Percentiles rank a stretch among this genome's conserved stretches.
Conservation (phyloP, 2,888 invertebrate species). For the Drosophila mercatorum region DNA sequence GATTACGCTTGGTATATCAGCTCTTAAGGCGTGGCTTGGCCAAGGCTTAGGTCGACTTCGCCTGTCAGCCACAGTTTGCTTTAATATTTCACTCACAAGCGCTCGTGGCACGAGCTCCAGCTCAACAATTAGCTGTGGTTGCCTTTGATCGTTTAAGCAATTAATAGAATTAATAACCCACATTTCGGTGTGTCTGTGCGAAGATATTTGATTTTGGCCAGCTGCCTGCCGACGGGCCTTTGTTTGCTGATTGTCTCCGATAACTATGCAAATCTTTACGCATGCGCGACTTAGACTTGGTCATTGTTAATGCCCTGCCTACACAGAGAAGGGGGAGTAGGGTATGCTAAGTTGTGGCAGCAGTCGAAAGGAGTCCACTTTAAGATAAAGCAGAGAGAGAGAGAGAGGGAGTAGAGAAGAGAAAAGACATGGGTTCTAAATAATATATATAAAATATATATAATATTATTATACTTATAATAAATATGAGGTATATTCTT, state of each 20-base stretch:
- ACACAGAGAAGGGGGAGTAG: rapidly evolving
- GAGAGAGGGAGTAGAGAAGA: too few relatives aligned
- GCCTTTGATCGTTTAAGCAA: slow-evolving; percentile 52
- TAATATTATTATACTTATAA: too few relatives aligned
- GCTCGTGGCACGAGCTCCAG: slow-evolving; percentile 16
- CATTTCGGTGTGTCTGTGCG: slow-evolving; percentile 29
- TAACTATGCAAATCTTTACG: slow-evolving; percentile 70
- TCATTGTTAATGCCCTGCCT: slow-evolving; percentile 18
- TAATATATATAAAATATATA: neutral
- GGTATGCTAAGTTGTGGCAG: neutral
- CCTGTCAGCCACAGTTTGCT: neutral
- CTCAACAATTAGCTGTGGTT: slow-evolving; percentile 29
- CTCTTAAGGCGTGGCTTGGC: neutral
- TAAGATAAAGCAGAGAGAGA: too few relatives aligned
- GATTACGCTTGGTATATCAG: neutral
- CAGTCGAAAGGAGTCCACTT: neutral
- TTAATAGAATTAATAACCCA: slow-evolving; percentile 57
- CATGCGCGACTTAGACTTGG: slow-evolving; percentile 59
- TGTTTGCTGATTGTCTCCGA: slow-evolving; percentile 56
- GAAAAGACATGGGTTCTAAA: neutral
- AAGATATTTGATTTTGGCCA: slow-evolving; percentile 24
- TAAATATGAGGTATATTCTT: too few relatives aligned
- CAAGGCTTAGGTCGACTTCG: neutral
- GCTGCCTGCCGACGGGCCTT: slow-evolving; percentile 32
- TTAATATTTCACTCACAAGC: neutral